Evolutionary conservation across 2,797 vertebrate genomes (phyloP).

Genomic region (Clarias platycephalus): DNA sequence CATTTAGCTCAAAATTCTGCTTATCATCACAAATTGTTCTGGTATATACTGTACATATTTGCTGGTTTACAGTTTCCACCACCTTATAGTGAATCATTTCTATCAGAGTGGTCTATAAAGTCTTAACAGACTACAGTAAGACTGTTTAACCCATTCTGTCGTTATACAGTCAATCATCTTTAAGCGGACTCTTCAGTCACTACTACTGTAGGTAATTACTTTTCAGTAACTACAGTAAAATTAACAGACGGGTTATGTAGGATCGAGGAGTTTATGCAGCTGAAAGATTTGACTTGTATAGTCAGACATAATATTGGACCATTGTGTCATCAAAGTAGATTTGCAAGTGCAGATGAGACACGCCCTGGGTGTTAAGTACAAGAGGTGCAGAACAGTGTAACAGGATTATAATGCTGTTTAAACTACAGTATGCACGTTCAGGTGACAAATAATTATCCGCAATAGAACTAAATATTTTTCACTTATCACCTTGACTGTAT

Average conservation of each 20-base stretch:
- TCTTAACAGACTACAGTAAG: not conserved
- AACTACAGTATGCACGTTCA: not conserved
- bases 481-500: constrained; percentile 11
- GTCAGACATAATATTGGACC: not conserved
- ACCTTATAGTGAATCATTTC: constrained; percentile 1
- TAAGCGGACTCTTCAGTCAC: not conserved
- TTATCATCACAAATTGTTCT: constrained; percentile 22
- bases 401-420: too few relatives aligned
- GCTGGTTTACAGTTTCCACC: not conserved
- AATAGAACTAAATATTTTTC: constrained; percentile 5
- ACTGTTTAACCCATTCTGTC: constrained; percentile 2
- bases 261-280: not conserved
- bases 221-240: not conserved
- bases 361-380: not conserved
- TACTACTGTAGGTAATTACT: not conserved
- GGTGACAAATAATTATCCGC: constrained; percentile 16
- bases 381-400: not conserved
- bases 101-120: not conserved
- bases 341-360: constrained; percentile 2
- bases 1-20: constrained; percentile 15
- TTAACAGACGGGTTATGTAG: not conserved
- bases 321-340: not conserved
- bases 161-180: not conserved
- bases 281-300: not conserved
- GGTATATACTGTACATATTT: not conserved